Conservation (phyloP, 1,140 invertebrate species). For the Leptoteleia sp. region DNA sequence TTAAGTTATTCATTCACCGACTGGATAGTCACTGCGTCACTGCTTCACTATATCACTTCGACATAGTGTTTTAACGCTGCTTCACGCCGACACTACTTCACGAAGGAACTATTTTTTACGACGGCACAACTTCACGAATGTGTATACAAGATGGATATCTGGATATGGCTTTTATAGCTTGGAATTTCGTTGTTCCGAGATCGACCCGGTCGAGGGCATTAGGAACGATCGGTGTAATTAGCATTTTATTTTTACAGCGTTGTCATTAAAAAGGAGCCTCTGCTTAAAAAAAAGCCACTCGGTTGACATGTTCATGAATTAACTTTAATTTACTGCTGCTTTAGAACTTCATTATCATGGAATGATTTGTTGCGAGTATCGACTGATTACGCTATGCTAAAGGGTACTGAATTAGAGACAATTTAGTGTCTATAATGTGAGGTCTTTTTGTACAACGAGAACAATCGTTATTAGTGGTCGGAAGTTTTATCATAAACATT, state of each 20-base stretch:
- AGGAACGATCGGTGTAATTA: constrained; percentile 50
- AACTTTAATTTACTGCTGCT: constrained; percentile 45
- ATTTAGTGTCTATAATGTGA: constrained; percentile 17
- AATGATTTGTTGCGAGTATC: constrained; percentile 40
- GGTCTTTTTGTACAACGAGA: no score
- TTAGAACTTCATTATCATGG: constrained; percentile 40
- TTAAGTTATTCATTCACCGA: no score
- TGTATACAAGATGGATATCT: constrained; percentile 41
- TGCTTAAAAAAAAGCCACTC: constrained; percentile 26
- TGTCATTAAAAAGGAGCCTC: constrained; percentile 36
- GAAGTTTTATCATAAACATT: no score
- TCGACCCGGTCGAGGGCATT: constrained; percentile 18
- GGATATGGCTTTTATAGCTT: constrained; percentile 3
- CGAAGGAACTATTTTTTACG: no score
- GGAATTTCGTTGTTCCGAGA: constrained; percentile 27
- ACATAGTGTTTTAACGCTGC: no score
- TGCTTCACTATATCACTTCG: no score
- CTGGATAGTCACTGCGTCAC: no score
- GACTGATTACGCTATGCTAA: constrained; percentile 29
- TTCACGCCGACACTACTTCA: no score
- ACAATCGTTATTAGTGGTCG: no score
- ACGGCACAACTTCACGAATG: no score
- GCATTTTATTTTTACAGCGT: constrained; percentile 55
- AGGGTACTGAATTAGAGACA: neutral
- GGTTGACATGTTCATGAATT: constrained; percentile 54